These are phyloP conservation scores for Pteria penguin DNA, from an alignment of 2,888 invertebrate species.

Conservation along the genomic window DNA sequence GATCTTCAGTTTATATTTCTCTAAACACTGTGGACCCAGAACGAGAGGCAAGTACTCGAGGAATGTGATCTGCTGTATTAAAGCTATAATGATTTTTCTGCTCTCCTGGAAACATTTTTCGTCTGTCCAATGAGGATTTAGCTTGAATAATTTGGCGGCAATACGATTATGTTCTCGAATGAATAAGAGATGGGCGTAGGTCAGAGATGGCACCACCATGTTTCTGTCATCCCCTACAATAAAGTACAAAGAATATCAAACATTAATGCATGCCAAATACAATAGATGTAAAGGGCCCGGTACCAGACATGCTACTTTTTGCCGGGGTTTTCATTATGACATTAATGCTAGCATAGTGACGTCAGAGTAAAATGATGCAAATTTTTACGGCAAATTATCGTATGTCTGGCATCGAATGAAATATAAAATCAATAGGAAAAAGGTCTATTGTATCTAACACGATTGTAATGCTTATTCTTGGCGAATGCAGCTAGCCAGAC, in stretches of 20 bases:
- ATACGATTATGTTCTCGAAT: constrained; percentile 92
- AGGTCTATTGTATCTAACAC: too few relatives aligned
- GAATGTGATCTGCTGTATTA: constrained; percentile 82
- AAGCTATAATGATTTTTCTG: constrained; percentile 87
- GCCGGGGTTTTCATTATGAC: too few relatives aligned
- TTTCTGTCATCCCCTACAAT: constrained; percentile 88
- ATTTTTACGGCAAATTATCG: too few relatives aligned
- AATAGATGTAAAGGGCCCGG: too few relatives aligned
- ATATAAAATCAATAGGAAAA: too few relatives aligned
- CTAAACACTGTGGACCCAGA: constrained; percentile 93
- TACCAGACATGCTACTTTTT: too few relatives aligned
- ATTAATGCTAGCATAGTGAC: too few relatives aligned
- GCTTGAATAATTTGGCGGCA: constrained; percentile 83
- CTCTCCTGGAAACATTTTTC: constrained; percentile 81
- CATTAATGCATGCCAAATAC: neutral
- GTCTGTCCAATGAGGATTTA: constrained; percentile 90
- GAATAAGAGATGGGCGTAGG: constrained; percentile 92
- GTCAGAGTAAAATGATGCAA: too few relatives aligned
- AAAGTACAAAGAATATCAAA: too few relatives aligned
- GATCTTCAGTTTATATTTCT: constrained; percentile 91
- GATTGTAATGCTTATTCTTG: too few relatives aligned
- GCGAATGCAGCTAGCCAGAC: too few relatives aligned
- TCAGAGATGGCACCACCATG: constrained; percentile 92
- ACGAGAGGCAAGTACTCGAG: constrained; percentile 86
- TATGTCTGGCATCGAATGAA: too few relatives aligned